A percentile compares a stretch with the other conserved stretches of the same genome.
phyloP scores from a whole-genome alignment of 2,113 vertebrate genomes.

The Mirounga angustirostris region DNA sequence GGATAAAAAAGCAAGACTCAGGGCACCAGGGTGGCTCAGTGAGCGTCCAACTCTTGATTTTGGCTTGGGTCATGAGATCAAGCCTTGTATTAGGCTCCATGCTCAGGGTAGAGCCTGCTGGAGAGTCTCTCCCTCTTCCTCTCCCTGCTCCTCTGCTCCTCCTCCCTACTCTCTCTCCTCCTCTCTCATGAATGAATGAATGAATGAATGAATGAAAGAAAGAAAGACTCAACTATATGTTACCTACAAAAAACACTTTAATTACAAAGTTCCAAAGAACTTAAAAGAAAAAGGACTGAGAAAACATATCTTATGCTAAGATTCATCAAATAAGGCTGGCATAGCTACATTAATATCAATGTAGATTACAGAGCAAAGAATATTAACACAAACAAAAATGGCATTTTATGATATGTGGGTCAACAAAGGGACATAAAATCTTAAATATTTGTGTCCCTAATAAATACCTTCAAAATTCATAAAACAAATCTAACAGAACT shows the following conservation, averaged over 20 bases:
- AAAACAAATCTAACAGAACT: constrained; percentile 12
- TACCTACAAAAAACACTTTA: not conserved
- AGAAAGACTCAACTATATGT: not conserved
- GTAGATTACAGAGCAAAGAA: not conserved
- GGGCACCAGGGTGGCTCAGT: not conserved
- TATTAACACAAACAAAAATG: constrained; percentile 11
- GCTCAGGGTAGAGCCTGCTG: not conserved
- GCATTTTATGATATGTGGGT: not conserved
- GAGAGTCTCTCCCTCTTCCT: not conserved
- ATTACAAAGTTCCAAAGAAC: not conserved
- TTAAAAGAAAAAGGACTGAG: not conserved
- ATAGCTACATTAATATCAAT: not conserved
- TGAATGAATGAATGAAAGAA: not conserved
- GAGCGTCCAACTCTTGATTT: not conserved
- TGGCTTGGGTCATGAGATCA: not conserved
- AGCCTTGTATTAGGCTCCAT: not conserved
- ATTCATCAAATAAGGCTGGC: not conserved
- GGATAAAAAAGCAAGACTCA: not conserved
- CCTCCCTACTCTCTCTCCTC: not conserved
- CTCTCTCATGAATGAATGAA: not conserved
- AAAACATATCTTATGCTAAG: not conserved
- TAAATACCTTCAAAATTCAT: not conserved
- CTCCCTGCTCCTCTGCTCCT: not conserved
- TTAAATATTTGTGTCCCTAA: not conserved
- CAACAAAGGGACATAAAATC: not conserved